phyloP scores from a whole-genome alignment of 2,888 invertebrate genomes.

The Alsophila aescularia region DNA sequence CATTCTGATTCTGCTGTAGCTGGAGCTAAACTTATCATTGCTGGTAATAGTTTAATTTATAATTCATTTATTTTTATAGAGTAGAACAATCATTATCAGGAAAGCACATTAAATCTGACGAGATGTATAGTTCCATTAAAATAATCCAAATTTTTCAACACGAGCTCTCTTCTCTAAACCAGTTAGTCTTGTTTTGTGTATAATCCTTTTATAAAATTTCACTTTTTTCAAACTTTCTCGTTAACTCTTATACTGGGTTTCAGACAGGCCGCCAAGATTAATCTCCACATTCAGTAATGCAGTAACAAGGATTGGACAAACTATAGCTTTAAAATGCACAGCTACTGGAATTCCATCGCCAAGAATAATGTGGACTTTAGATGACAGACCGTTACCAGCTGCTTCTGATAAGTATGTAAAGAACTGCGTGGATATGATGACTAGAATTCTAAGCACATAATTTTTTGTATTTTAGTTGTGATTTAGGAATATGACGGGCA shows the following conservation, averaged over 20 bases:
- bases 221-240: conserved; percentile 6
- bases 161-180: no score
- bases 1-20: conserved; percentile 91
- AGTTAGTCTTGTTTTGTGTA: no score
- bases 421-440: no score
- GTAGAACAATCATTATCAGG: no score
- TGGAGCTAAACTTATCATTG: conserved; percentile 90
- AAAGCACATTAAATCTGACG: no score
- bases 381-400: conserved; percentile 73
- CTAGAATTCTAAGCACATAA: no score
- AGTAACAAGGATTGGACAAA: conserved; percentile 74
- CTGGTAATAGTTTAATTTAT: conserved; percentile 84
- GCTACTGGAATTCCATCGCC: conserved; percentile 92
- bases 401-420: conserved; percentile 75
- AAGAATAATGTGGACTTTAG: conserved; percentile 88
- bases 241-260: conserved; percentile 50
- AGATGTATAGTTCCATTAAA: no score
- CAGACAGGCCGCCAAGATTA: conserved; percentile 89
- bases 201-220: neutral
- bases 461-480: no score
- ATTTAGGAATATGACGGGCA: neutral
- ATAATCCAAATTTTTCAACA: no score
- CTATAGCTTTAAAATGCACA: conserved; percentile 88
- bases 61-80: neutral
- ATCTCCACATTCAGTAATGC: conserved; percentile 89